phyloP scores from a whole-genome alignment of 2,888 invertebrate species.

The Plagiodera versicolora region DNA sequence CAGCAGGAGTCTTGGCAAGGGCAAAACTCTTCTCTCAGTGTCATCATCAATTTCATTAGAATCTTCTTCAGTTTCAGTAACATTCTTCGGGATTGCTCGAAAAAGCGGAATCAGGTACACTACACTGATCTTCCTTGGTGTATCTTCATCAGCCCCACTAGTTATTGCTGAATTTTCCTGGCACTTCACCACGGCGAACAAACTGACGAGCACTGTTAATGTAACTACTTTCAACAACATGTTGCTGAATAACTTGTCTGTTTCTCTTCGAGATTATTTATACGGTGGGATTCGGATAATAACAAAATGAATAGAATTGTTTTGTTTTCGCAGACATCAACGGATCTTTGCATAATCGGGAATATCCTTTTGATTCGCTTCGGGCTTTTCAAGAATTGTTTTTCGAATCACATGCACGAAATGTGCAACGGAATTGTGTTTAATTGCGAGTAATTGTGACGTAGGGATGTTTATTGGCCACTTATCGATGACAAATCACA shows the following conservation, averaged over 20 bases:
- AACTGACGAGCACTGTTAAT: not conserved
- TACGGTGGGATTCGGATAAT: not conserved
- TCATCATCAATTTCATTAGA: not conserved
- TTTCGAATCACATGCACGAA: not conserved
- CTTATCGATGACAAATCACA: not conserved
- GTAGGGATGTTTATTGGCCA: not conserved
- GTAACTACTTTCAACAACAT: not conserved
- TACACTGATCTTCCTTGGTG: not conserved
- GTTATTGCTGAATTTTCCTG: not conserved
- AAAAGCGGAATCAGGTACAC: not conserved
- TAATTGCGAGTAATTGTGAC: not conserved
- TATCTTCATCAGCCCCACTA: not conserved
- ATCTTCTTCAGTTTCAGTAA: not conserved
- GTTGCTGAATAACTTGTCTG: not conserved
- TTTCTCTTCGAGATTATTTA: not conserved
- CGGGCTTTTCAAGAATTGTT: not conserved
- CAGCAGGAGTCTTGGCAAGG: not conserved
- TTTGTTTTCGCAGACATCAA: not conserved
- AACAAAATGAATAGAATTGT: not conserved
- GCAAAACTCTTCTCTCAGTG: not conserved
- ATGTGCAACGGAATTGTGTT: not conserved
- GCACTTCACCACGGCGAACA: not conserved
- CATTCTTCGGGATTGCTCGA: not conserved
- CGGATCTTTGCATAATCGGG: not conserved
- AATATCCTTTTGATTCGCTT: not conserved